Base-by-base conservation (phyloP, 2,113 vertebrate genomes). In the Sardina pilchardus region DNA sequence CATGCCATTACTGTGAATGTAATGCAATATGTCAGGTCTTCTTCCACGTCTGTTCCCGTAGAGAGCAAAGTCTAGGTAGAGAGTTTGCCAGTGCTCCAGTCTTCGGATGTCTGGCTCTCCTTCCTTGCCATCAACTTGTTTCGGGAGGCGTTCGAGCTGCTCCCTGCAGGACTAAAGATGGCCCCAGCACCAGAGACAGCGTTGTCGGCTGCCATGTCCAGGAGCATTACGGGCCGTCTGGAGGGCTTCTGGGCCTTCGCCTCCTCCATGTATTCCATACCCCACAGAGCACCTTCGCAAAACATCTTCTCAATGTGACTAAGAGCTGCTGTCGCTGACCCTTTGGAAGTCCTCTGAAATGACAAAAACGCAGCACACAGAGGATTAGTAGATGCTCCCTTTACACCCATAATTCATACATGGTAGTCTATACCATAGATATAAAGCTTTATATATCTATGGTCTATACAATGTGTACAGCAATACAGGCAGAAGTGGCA, bases 251-350 rank as follows among this genome's bases (percentile, higher is more conserved):
- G 84, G 36, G 0, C 10, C 34, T 80, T 81, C 24, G 81, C 48
- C 34, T 83, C 48, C 2, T 85, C 56, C 4, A 75, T n/a, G 36
- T 50, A 81, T 21, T 1, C 26, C 21, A 82, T 82, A 34, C 0
- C 59, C 81, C 75, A 82, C 7, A 87, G n/a, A 81, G 30, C 82
- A 81, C 81, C 47, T 82, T 88, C 87, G 47, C 87, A 88, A 83
- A 87, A 85, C 89, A 90, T 90, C 85, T 88, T 75, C 67, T 3
- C 30, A 75, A 14, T 36, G 67, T 75, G 26, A 17, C 1, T 4
- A 3, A 75, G 67, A 30, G 9, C 67, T 63, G 21, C 24, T 63
- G 21, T 26, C 1, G 59, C 21, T 63, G 24, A 26, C 59, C 24
- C 6, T 24, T 8, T 36, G 67, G 67, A 16, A 12, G 12, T 75